A percentile compares a stretch with the other conserved stretches of the same genome.
Evolutionary conservation across 2,113 vertebrate genomes (phyloP).

Genomic region (Macrotis lagotis): DNA sequence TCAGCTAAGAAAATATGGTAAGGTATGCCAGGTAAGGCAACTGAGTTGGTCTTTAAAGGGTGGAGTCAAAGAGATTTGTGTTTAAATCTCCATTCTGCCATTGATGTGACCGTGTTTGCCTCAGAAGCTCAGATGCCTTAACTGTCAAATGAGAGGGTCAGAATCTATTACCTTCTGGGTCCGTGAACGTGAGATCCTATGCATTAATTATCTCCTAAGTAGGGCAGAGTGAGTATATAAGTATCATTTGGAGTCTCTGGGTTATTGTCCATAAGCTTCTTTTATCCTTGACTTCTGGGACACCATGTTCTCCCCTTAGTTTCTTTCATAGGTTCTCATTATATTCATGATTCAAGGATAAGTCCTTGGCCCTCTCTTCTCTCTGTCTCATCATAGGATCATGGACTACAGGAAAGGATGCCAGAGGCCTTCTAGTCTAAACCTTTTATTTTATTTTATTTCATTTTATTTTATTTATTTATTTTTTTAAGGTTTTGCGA

Average conservation of each 20-base stretch:
- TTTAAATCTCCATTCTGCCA: background rate
- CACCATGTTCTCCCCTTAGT: background rate
- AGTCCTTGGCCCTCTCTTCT: background rate
- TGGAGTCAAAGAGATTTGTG: background rate
- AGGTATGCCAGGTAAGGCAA: background rate
- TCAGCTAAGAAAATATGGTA: background rate
- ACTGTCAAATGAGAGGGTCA: background rate
- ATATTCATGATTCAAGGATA: background rate
- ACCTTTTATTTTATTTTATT: background rate
- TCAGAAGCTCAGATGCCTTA: background rate
- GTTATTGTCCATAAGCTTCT: background rate
- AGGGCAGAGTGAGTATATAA: background rate
- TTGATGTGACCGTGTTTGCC: background rate
- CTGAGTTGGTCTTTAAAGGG: background rate
- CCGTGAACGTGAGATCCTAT: background rate
- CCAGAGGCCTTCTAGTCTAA: background rate
- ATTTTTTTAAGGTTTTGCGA: too few species aligned
- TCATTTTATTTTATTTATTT: too few species aligned
- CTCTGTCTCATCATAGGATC: background rate
- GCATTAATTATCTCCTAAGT: background rate
- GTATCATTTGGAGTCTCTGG: background rate
- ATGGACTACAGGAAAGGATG: background rate
- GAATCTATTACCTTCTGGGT: background rate
- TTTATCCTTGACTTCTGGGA: background rate
- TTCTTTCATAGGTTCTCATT: background rate